These are phyloP conservation scores for Spodoptera exigua DNA, from an alignment of 2,888 invertebrate species.

Conservation along the genomic window DNA sequence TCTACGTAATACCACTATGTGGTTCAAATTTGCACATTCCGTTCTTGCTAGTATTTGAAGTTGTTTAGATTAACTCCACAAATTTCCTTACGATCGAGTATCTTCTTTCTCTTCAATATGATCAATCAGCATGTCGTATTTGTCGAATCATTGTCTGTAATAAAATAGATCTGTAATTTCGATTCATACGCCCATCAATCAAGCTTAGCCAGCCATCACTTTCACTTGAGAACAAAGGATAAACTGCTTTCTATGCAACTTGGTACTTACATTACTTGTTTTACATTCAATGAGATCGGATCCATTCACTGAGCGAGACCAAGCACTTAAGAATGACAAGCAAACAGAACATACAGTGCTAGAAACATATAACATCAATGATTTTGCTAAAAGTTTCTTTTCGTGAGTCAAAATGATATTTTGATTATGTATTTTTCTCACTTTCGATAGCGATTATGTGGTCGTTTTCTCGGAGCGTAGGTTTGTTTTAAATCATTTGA, in stretches of 20 bases:
- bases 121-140: constrained; percentile 37
- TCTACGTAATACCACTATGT: no score
- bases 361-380: constrained; percentile 48
- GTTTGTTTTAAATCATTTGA: constrained; percentile 26
- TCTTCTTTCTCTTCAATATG: not conserved
- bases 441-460: constrained; percentile 46
- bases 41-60: no score
- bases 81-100: no score
- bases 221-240: constrained; percentile 81
- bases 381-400: constrained; percentile 31
- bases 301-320: constrained; percentile 43
- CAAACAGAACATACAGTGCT: constrained; percentile 61
- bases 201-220: constrained; percentile 70
- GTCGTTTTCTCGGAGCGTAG: constrained; percentile 25
- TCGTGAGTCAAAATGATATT: constrained; percentile 31
- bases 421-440: constrained; percentile 26
- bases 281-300: constrained; percentile 72
- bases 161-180: constrained; percentile 63
- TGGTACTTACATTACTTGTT: constrained; percentile 60
- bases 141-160: constrained; percentile 56
- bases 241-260: constrained; percentile 72
- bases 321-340: constrained; percentile 33
- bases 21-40: no score
- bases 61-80: no score
- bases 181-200: constrained; percentile 68